Base-by-base conservation (phyloP, 37 sponge, comb jelly and placozoan genomes). In the Aphrocallistes beatrix region DNA sequence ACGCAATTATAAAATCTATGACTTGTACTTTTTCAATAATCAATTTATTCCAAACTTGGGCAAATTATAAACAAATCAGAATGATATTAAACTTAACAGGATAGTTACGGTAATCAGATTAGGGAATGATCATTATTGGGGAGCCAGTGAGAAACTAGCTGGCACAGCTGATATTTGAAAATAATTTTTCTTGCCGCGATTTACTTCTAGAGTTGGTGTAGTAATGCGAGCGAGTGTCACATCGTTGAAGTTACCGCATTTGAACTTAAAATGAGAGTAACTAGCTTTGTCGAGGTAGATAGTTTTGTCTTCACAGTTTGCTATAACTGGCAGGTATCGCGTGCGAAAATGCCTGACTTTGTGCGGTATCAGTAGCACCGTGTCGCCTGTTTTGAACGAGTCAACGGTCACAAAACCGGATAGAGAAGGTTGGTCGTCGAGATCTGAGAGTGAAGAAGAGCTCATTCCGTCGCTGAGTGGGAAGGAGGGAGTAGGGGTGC, bases 401-500 rank as follows among this genome's bases (percentile, higher is more conserved):
- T 60, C 75, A 19, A 60, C 75, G 8, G 75, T 25, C n/a, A 60
- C 75, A 28, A 60, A 60, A 3, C 75, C 75, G 3, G 75, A 60
- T 6, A 60, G 75, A 28, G 75, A 60, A 25, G 10, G 28, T 13
- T 60, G 75, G 10, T 19, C 21, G 34, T 60, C 75, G 10, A 60
- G 25, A 13, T 60, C 75, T 3, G 75, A 60, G 75, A 60, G 75
- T 25, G 75, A 60, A 13, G 8, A 3, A 25, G 75, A 60, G n/a
- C 75, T 60, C 10, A 60, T 13, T 13, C 75, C 75, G 34, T 60
- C 75, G n/a, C 75, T 60, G 8, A 60, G 75, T 13, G 75, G 75
- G 34, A 60, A 60, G 25, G 75, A 60, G 21, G 75, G 75, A 19
- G 75, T 60, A 60, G 75, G 75, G 34, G 75, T 60, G n/a, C 75